A percentile compares a stretch with the other conserved stretches of the same genome.
Evolutionary conservation across 2,888 invertebrate species (phyloP).

Genomic region (Mesopsocus fuscifrons): DNA sequence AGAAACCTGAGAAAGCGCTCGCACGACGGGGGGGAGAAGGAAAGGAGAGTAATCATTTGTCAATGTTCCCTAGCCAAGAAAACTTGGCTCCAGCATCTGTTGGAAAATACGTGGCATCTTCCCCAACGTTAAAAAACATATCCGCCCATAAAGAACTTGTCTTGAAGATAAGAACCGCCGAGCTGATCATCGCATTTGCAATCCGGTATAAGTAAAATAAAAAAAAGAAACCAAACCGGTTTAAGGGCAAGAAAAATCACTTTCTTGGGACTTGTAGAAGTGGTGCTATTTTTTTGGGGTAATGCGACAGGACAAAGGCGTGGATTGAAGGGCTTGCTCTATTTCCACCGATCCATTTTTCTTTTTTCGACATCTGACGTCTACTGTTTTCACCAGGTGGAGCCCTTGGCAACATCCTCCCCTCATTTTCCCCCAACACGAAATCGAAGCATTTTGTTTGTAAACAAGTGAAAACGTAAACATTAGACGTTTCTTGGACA

Average conservation of each 20-base stretch:
- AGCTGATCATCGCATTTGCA: conserved; percentile 9
- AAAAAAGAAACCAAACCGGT: conserved; percentile 5
- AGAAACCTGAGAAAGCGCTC: too few species aligned
- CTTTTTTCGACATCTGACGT: too few species aligned
- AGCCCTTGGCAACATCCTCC: too few species aligned
- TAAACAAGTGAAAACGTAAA: too few species aligned
- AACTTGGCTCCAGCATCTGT: conserved; percentile 9
- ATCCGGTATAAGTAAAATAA: conserved; percentile 3
- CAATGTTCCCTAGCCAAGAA: conserved; percentile 4
- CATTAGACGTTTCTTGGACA: too few species aligned
- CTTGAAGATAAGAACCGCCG: too few species aligned
- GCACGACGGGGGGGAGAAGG: too few species aligned
- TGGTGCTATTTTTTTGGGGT: neutral
- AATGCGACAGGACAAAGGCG: neutral
- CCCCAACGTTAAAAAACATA: neutral
- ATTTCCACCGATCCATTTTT: neutral
- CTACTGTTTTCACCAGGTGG: too few species aligned
- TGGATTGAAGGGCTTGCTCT: neutral
- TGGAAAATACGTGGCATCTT: conserved; percentile 6
- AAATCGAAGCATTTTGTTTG: too few species aligned
- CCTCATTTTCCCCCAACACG: too few species aligned
- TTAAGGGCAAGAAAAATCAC: conserved; percentile 9
- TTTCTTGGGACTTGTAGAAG: conserved; percentile 1
- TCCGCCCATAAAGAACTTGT: too few species aligned
- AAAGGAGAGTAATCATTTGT: conserved; percentile 10